phyloP scores from a whole-genome alignment of 2,797 vertebrate genomes.

The Emys orbicularis region DNA sequence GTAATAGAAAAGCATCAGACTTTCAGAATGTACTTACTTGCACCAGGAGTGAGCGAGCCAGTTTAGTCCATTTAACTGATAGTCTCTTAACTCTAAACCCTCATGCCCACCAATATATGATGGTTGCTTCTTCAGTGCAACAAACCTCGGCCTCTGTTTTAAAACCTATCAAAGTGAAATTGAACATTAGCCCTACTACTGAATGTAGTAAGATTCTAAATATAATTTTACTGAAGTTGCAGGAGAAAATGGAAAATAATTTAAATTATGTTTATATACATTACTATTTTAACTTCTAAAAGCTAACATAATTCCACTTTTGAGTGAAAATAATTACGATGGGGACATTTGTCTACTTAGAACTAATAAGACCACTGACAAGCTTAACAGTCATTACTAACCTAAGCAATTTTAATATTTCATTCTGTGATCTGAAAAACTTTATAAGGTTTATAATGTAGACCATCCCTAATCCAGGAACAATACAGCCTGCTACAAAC shows the following conservation, averaged over 20 bases:
- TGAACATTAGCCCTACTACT: background rate
- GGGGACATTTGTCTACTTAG: background rate
- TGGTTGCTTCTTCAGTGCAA: slow-evolving; percentile 96
- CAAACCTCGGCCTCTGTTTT: slow-evolving; percentile 95
- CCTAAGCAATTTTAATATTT: background rate
- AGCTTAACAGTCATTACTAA: background rate
- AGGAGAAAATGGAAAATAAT: background rate
- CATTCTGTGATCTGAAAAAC: background rate
- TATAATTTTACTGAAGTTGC: background rate
- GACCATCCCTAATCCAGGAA: background rate
- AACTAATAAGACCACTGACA: background rate
- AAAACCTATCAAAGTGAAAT: slow-evolving; percentile 85
- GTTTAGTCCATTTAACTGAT: slow-evolving; percentile 96
- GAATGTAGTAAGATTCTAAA: background rate
- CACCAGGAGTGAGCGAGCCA: slow-evolving; percentile 99
- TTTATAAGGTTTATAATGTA: background rate
- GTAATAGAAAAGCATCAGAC: background rate
- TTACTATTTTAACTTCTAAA: background rate
- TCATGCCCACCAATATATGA: slow-evolving; percentile 91
- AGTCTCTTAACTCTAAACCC: slow-evolving; percentile 94
- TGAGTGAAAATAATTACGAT: background rate
- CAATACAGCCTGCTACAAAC: background rate
- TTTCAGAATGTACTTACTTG: slow-evolving; percentile 88
- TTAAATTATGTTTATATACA: background rate
- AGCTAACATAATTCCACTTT: background rate